Conservation (phyloP, 2,113 vertebrate genomes). For the Cebidichthys violaceus region DNA sequence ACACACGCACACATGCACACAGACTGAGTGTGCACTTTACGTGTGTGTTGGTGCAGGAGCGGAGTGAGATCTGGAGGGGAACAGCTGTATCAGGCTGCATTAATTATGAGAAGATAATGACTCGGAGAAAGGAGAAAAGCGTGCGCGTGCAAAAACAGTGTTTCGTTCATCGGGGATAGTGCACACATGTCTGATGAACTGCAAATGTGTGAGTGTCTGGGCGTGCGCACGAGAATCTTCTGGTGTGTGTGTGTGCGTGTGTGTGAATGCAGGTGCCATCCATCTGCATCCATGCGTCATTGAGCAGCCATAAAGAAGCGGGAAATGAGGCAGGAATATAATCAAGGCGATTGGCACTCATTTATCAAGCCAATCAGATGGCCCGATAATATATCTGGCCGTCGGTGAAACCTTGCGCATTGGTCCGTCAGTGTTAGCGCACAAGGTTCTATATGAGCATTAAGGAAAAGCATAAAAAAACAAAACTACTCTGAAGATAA, state of each 20-base stretch:
- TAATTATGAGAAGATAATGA: slow-evolving; percentile 75
- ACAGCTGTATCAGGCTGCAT: slow-evolving; percentile 72
- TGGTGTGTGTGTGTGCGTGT: not conserved
- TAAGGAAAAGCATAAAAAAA: slow-evolving; percentile 14
- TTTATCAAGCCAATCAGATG: slow-evolving; percentile 70
- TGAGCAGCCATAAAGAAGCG: slow-evolving; percentile 70
- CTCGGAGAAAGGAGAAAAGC: slow-evolving; percentile 49
- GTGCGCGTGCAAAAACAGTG: not conserved
- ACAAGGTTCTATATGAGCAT: slow-evolving; percentile 1
- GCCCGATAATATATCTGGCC: slow-evolving; percentile 40
- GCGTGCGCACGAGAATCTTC: not conserved
- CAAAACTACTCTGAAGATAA: not conserved
- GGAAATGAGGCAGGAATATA: slow-evolving; percentile 77
- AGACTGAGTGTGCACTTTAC: not conserved
- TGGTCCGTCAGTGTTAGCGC: not conserved
- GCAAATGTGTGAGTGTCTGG: not conserved
- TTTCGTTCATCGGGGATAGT: slow-evolving; percentile 26
- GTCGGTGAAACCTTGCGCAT: slow-evolving; percentile 29
- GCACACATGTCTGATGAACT: slow-evolving; percentile 15
- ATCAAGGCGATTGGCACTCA: slow-evolving; percentile 66
- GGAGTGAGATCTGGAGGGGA: slow-evolving; percentile 55
- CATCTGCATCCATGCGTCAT: slow-evolving; percentile 67
- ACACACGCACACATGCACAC: too few relatives aligned
- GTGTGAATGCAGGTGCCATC: slow-evolving; percentile 51
- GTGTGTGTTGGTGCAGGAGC: not conserved